phyloP scores from a whole-genome alignment of 2,113 vertebrate genomes.

The Donacobius atricapilla region DNA sequence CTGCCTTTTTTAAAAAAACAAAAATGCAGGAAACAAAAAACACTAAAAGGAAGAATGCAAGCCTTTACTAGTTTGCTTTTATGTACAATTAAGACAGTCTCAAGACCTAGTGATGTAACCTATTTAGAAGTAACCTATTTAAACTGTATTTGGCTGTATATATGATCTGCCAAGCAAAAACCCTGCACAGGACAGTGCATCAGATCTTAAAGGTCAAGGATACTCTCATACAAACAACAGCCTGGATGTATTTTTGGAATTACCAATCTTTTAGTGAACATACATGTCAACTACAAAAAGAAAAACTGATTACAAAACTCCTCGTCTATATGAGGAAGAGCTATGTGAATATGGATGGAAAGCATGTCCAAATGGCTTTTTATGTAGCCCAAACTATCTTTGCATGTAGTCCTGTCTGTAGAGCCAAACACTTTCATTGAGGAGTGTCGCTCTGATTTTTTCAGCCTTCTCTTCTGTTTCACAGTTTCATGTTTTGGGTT shows the following conservation, averaged over 20 bases:
- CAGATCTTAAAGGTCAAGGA: neutral
- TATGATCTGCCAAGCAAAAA: neutral
- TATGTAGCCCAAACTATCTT: neutral
- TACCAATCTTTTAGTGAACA: neutral
- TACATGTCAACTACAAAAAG: neutral
- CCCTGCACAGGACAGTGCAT: neutral
- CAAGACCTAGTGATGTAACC: neutral
- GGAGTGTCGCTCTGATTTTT: too few relatives aligned
- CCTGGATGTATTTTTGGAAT: neutral
- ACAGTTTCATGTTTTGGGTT: too few relatives aligned
- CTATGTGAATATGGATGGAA: neutral
- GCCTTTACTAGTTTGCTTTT: neutral
- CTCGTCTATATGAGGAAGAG: neutral
- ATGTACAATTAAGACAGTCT: neutral
- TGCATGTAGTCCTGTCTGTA: neutral
- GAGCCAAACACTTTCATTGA: neutral
- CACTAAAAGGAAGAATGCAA: neutral
- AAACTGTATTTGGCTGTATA: neutral
- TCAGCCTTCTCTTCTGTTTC: too few relatives aligned
- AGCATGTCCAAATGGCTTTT: neutral
- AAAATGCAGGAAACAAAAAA: neutral
- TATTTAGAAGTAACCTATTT: neutral
- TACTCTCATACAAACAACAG: neutral
- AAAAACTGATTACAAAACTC: neutral
- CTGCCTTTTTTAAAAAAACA: neutral